Evolutionary conservation across 1,140 invertebrate species (phyloP).

Genomic region (Sinella curviseta): DNA sequence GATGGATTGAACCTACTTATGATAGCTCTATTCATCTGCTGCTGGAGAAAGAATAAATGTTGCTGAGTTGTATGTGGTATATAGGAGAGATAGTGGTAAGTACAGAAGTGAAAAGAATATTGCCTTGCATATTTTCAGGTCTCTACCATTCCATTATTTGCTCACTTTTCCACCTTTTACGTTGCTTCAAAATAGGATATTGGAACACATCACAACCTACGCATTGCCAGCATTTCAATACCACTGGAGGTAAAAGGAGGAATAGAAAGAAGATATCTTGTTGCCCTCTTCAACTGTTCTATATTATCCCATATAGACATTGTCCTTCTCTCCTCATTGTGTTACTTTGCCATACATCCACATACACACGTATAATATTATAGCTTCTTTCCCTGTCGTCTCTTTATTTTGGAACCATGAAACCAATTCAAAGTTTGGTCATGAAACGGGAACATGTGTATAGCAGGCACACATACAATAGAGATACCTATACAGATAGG

Average conservation of each 20-base stretch:
- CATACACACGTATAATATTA: too few relatives aligned
- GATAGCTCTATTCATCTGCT: too few relatives aligned
- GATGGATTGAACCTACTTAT: too few relatives aligned
- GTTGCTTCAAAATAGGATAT: neutral
- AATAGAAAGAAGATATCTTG: neutral
- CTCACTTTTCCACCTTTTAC: constrained; percentile 11
- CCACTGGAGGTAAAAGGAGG: neutral
- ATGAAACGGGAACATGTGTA: constrained; percentile 11
- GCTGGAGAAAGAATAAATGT: too few relatives aligned
- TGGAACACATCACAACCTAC: neutral
- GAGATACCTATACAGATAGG: too few relatives aligned
- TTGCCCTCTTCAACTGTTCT: neutral
- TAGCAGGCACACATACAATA: neutral
- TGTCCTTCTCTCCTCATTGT: neutral
- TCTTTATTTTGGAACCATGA: too few relatives aligned
- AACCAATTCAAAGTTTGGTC: constrained; percentile 17
- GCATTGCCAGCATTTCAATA: too few relatives aligned
- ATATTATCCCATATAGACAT: too few relatives aligned
- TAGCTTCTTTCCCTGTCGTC: too few relatives aligned
- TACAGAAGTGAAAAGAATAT: constrained; percentile 14
- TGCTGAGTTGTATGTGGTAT: too few relatives aligned
- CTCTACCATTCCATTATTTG: neutral
- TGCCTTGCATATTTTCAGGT: neutral
- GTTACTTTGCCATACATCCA: too few relatives aligned
- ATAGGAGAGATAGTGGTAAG: neutral